A percentile compares a stretch with the other conserved stretches of the same genome.
phyloP scores from a whole-genome alignment of 2,797 vertebrate species.

The Oreonectes daqikongensis region DNA sequence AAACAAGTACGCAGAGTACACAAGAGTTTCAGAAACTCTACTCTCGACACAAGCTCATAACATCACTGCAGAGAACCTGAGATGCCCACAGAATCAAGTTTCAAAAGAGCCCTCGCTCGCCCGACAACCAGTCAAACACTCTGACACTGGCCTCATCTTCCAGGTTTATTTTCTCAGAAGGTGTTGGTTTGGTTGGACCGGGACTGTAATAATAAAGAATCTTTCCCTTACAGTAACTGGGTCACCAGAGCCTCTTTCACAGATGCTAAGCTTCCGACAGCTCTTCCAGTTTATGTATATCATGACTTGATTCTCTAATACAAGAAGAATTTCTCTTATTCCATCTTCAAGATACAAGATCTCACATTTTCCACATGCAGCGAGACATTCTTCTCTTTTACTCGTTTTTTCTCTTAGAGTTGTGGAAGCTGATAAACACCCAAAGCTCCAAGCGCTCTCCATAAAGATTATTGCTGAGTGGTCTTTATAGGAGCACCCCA shows the following conservation, averaged over 20 bases:
- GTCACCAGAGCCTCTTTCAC: constrained; percentile 51
- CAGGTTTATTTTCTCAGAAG: constrained; percentile 60
- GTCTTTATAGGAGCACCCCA: constrained; percentile 9
- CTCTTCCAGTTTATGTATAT: constrained; percentile 49
- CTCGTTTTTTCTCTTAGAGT: neutral
- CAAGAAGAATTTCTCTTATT: neutral
- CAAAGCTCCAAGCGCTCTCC: constrained; percentile 46
- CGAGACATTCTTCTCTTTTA: constrained; percentile 1
- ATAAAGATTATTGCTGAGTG: constrained; percentile 23
- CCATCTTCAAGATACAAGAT: neutral
- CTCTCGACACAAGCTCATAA: constrained; percentile 49
- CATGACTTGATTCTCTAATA: neutral
- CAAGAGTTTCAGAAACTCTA: constrained; percentile 69
- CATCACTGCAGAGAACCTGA: constrained; percentile 57
- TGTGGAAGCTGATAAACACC: constrained; percentile 1
- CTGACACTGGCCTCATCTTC: constrained; percentile 12
- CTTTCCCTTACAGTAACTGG: constrained; percentile 40
- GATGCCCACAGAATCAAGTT: constrained; percentile 63
- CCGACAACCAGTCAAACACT: constrained; percentile 14
- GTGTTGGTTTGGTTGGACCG: constrained; percentile 48
- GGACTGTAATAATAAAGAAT: constrained; percentile 35
- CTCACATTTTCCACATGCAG: constrained; percentile 42
- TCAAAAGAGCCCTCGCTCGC: constrained; percentile 53
- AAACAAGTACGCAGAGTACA: constrained; percentile 29
- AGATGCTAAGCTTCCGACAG: constrained; percentile 62